Evolutionary conservation across 2,113 vertebrate genomes (phyloP), one percentile per base, ranked within the genome.

Genomic region (Heterochromis multidens): DNA sequence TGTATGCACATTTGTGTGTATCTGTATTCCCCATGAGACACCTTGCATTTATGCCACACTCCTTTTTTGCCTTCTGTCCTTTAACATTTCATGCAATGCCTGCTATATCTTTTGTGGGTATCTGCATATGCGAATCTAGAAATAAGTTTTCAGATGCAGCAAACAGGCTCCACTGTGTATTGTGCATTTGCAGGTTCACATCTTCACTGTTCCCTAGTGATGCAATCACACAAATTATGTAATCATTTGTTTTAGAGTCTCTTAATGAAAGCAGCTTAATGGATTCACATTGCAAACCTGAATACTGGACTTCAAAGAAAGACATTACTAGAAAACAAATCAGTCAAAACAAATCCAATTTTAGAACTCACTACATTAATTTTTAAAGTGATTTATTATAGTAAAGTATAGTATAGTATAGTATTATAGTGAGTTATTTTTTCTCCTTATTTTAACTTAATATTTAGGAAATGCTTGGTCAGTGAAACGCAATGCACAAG

Each of bases 1-100:
- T 76, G 40, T 12, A 62, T 87, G 80, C 77, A 81, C 72, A 86
- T 81, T 19, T 82, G 23, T 81, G n/a, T 77, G 37, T 79, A 43
- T 85, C 19, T 82, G 7, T 52, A 10, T 88, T 60, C 21, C 79
- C 31, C 3, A 2, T 4, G 33, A 87, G 77, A 84, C 62, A 33
- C 37, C 10, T 56, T 40, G 60, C 57, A 37, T 86, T 80, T 78
- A 83, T 31, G 52, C 61, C 56, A n/a, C 63, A 61, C 67, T 79
- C 19, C 6, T 80, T 89, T 77, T 87, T 90, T 46, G 79, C 29
- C 56, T 84, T 83, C 77, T 74, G 35, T 83, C 60, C 52, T 78
- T 35, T 46, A 81, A 72, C 57, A 88, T 88, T 85, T 85, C 57
- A 86, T 74, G 60, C 80, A 62, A 72, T 1, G 6, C 57, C 76